Evolutionary conservation across 2,888 invertebrate species (phyloP).

Genomic region (Tenodera sinensis): DNA sequence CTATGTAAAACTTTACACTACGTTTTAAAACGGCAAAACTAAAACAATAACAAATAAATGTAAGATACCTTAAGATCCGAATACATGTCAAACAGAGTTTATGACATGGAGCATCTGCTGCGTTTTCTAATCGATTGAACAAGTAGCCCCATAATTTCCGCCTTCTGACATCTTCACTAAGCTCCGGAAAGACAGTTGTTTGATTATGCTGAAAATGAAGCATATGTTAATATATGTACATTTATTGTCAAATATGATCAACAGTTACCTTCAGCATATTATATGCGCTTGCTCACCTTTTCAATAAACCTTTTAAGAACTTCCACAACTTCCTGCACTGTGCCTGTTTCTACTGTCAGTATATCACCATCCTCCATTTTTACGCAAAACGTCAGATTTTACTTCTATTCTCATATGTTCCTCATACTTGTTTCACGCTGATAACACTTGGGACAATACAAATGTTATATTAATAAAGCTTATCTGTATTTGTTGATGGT

Average conservation of each 20-base stretch:
- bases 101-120: conserved; percentile 48
- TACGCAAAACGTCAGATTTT: not conserved
- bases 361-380: conserved; percentile 21
- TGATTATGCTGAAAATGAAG: conserved; percentile 48
- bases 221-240: not conserved
- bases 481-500: no score
- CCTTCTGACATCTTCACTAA: conserved; percentile 53
- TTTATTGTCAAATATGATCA: no score
- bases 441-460: no score
- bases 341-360: conserved; percentile 31
- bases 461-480: no score
- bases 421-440: no score
- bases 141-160: conserved; percentile 59
- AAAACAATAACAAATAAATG: not conserved
- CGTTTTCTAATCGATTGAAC: conserved; percentile 55
- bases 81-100: conserved; percentile 57
- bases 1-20: not conserved
- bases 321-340: conserved; percentile 37
- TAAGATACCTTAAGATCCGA: conserved; percentile 61
- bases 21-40: not conserved
- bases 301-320: conserved; percentile 38
- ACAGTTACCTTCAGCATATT: not conserved
- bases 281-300: conserved; percentile 42
- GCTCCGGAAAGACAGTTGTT: conserved; percentile 58
- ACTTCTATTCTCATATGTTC: no score